Base-by-base conservation (phyloP, 2,113 vertebrate species). In the Dromiciops gliroides region DNA sequence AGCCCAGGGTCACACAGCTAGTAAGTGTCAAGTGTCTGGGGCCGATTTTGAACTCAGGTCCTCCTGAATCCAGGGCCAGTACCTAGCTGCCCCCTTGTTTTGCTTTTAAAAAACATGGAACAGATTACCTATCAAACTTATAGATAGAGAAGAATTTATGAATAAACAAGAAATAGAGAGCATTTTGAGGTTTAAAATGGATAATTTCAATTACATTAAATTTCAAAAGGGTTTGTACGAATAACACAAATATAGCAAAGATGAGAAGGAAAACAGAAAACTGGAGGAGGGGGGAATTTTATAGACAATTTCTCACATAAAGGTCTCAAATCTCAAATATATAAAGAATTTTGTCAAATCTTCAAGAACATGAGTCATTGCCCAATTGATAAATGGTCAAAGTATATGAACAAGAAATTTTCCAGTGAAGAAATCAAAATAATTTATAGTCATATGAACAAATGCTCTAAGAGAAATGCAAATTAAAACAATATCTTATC, bases 91-190 rank as follows among this genome's bases (percentile, higher is more conserved):
- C n/a, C n/a, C n/a, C n/a, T n/a, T n/a, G n/a, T 94, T 97, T 92
- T 93, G n/a, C 96, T 95, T 93, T 96, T 93, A 31, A 60, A 28
- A 60, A 31, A 28, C 28, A 60, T 31, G 53, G 53, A 60, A 60
- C 28, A 60, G 11, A 60, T 31, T 60, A 60, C 28, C 56, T 60
- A 60, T 31, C 19, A 12, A 11, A 31, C 28, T 60, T 31, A 31
- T 56, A 26, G 53, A 28, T 31, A 60, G 56, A 60, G 10, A 60
- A 60, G 0, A 31, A 31, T 56, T 26, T 31, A 60, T 60, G 26
- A 60, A 60, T 60, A 31, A 60, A 11, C 9, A 60, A 60, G 28
- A 14, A 5, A 37, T 37, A 37, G 31, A 37, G 60, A 67, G 28
- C 28, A 37, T 37, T 25, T 0, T 56, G 28, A 56, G 56, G 9